phyloP scores from a whole-genome alignment of 2,888 invertebrate species.

The Rhagium mordax region DNA sequence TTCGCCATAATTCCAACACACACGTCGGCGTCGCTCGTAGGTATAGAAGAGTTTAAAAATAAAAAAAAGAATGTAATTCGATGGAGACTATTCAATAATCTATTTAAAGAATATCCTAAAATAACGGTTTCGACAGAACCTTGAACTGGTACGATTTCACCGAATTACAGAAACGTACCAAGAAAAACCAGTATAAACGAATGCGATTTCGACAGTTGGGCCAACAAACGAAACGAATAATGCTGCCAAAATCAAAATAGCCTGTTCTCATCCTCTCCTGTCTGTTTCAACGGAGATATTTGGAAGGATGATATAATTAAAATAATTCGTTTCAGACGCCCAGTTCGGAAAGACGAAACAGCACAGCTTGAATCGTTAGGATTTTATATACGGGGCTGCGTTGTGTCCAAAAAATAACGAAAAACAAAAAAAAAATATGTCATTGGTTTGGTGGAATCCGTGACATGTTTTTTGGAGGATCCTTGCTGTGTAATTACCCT shows the following conservation, averaged over 20 bases:
- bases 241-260: not conserved
- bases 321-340: not conserved
- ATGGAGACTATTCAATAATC: not conserved
- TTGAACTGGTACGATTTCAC: not conserved
- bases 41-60: not conserved
- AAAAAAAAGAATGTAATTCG: not conserved
- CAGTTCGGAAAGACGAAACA: not conserved
- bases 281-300: not conserved
- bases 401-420: no score
- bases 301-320: not conserved
- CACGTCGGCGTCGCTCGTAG: no score
- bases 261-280: not conserved
- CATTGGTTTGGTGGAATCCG: no score
- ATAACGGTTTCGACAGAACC: not conserved
- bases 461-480: no score
- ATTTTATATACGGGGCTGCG: no score
- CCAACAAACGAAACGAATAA: not conserved
- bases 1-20: no score
- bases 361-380: no score
- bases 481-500: no score
- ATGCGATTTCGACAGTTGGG: not conserved
- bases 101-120: not conserved
- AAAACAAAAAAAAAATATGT: no score
- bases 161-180: not conserved
- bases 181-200: not conserved